These are phyloP conservation scores for Enteromius paludinosus DNA, from an alignment of 2,797 vertebrate species.

Conservation along the genomic window DNA sequence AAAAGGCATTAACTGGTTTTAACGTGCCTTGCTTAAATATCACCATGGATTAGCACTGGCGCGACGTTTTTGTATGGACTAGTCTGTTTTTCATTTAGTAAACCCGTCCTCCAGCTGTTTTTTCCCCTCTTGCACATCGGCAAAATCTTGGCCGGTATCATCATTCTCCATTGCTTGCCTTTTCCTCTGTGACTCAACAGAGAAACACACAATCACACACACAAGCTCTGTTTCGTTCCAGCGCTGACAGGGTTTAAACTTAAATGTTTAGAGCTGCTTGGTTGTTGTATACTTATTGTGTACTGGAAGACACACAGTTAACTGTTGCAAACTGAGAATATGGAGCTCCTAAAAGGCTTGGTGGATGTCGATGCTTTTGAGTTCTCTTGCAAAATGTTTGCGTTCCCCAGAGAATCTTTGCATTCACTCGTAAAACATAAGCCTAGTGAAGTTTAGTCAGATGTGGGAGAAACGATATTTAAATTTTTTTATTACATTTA, in stretches of 20 bases:
- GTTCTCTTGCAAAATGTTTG: not conserved
- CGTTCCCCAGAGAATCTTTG: not conserved
- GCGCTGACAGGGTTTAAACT: conserved; percentile 1
- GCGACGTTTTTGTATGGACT: conserved; percentile 55
- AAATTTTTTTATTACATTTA: not conserved
- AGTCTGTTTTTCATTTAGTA: conserved; percentile 67
- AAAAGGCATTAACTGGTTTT: conserved; percentile 63
- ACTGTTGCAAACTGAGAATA: conserved; percentile 9
- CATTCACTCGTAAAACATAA: not conserved
- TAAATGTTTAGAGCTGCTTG: conserved; percentile 1
- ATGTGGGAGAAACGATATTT: not conserved
- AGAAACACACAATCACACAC: not conserved
- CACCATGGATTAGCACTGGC: conserved; percentile 32
- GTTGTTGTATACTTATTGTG: not conserved
- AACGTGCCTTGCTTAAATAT: conserved; percentile 55
- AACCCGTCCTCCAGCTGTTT: conserved; percentile 55
- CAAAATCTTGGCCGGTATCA: conserved; percentile 47
- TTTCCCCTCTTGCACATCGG: conserved; percentile 55
- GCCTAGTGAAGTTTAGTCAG: not conserved
- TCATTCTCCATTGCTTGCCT: conserved; percentile 39
- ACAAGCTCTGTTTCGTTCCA: conserved; percentile 1
- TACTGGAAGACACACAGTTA: conserved; percentile 1
- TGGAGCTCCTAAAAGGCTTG: not conserved
- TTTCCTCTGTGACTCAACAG: conserved; percentile 29
- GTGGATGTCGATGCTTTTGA: not conserved